These are phyloP conservation scores for Epinephelus malabaricus DNA, from an alignment of 2,797 vertebrate genomes.

Conservation along the genomic window DNA sequence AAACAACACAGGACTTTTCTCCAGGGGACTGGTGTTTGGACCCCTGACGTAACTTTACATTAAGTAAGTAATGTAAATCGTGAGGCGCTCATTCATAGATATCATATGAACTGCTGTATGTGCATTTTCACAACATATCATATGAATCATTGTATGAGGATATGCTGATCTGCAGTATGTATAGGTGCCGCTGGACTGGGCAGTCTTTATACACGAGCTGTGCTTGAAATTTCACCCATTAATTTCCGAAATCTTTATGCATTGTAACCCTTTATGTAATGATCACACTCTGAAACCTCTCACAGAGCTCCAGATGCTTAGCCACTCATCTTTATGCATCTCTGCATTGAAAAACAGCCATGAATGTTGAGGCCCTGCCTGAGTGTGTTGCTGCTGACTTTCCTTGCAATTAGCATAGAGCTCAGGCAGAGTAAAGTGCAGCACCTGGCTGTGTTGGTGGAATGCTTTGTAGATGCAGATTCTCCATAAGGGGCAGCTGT, in stretches of 20 bases:
- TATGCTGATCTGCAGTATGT: neutral
- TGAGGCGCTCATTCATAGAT: too few relatives aligned
- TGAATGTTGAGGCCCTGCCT: neutral
- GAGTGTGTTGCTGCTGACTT: conserved; percentile 4
- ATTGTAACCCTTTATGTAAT: conserved; percentile 27
- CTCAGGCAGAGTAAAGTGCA: neutral
- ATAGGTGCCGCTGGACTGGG: neutral
- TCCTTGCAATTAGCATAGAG: conserved; percentile 2
- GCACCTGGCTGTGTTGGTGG: conserved; percentile 2
- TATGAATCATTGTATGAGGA: too few relatives aligned
- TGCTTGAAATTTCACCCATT: neutral
- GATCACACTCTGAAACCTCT: conserved; percentile 25
- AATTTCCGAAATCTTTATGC: conserved; percentile 8
- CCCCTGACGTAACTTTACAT: too few relatives aligned
- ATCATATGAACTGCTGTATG: too few relatives aligned
- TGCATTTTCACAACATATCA: too few relatives aligned
- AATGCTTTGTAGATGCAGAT: conserved; percentile 4
- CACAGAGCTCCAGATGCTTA: conserved; percentile 15
- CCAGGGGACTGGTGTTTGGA: too few relatives aligned
- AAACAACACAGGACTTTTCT: too few relatives aligned
- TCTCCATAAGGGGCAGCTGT: neutral
- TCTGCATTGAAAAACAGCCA: conserved; percentile 14
- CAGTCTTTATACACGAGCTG: neutral
- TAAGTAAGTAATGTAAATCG: too few relatives aligned
- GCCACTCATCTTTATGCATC: conserved; percentile 32